phyloP scores from a whole-genome alignment of 2,797 vertebrate species.

The Clamator glandarius region DNA sequence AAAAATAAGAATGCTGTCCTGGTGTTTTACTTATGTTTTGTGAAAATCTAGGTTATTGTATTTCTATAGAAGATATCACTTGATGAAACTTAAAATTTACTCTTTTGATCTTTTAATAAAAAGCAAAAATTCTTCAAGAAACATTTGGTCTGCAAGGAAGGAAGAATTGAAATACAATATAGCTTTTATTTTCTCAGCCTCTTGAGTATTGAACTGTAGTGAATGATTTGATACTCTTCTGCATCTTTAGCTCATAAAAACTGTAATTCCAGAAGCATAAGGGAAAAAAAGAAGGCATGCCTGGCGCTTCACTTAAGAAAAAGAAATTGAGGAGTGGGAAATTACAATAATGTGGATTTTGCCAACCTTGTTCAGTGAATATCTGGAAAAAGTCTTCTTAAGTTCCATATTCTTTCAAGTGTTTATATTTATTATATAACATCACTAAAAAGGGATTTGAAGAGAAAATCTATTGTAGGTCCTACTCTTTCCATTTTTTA shows the following conservation, averaged over 20 bases:
- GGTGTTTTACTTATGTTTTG: not conserved
- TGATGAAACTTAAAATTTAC: not conserved
- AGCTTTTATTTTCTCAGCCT: not conserved
- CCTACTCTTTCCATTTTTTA: not conserved
- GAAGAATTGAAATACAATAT: not conserved
- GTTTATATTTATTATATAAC: not conserved
- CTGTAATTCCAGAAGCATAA: not conserved
- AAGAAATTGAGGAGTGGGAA: accelerated
- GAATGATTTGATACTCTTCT: constrained; percentile 1
- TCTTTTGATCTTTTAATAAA: not conserved
- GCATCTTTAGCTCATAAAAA: not conserved
- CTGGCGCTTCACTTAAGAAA: not conserved
- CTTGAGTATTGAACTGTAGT: not conserved
- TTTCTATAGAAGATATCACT: not conserved
- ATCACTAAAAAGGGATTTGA: not conserved
- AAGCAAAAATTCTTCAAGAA: not conserved
- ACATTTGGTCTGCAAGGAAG: not conserved
- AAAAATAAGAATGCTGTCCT: not conserved
- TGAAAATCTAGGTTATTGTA: not conserved
- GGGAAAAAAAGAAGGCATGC: not conserved
- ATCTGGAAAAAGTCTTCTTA: not conserved
- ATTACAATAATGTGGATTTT: not conserved
- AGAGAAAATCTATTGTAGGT: not conserved
- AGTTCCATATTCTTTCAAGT: not conserved
- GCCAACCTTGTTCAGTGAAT: not conserved